A percentile compares a stretch with the other conserved stretches of the same genome.
These are phyloP conservation scores for Bombycilla garrulus DNA, from an alignment of 2,113 vertebrate species.

Conservation along the genomic window DNA sequence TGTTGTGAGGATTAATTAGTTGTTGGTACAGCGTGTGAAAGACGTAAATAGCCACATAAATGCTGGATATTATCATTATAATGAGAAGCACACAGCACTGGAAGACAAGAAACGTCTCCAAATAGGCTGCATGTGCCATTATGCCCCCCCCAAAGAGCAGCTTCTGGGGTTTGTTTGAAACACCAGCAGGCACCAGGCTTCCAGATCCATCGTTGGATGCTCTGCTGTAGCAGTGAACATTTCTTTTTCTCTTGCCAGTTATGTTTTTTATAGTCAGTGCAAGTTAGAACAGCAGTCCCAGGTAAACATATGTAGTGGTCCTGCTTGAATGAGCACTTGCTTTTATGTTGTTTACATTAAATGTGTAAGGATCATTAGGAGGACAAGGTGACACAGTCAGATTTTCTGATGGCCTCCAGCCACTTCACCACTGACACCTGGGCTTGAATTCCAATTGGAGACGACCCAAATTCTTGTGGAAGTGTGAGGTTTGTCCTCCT, in stretches of 20 bases:
- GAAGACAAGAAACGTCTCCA: conserved; percentile 48
- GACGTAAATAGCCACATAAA: conserved; percentile 65
- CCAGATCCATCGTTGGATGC: conserved; percentile 20
- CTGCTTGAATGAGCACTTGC: conserved; percentile 72
- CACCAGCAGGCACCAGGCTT: conserved; percentile 19
- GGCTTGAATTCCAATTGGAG: conserved; percentile 61
- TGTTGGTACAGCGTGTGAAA: conserved; percentile 41
- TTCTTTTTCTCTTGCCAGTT: not conserved
- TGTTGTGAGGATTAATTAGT: conserved; percentile 70
- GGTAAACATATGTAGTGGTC: conserved; percentile 72
- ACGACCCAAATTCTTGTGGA: conserved; percentile 30
- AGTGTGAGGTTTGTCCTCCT: conserved; percentile 5
- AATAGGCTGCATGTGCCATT: conserved; percentile 40
- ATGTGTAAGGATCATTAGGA: conserved; percentile 73
- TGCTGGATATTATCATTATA: conserved; percentile 56
- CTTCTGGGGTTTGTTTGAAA: conserved; percentile 46
- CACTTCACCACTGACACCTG: conserved; percentile 66
- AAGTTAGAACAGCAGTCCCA: conserved; percentile 58
- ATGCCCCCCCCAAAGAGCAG: conserved; percentile 7
- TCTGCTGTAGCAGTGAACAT: not conserved
- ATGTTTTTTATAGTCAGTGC: conserved; percentile 37
- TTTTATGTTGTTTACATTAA: conserved; percentile 72
- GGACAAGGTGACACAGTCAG: conserved; percentile 73
- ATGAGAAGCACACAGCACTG: conserved; percentile 45
- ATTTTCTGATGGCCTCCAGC: conserved; percentile 69